Conservation (phyloP, 2,797 vertebrate genomes). For the Benthosema pterotum region DNA sequence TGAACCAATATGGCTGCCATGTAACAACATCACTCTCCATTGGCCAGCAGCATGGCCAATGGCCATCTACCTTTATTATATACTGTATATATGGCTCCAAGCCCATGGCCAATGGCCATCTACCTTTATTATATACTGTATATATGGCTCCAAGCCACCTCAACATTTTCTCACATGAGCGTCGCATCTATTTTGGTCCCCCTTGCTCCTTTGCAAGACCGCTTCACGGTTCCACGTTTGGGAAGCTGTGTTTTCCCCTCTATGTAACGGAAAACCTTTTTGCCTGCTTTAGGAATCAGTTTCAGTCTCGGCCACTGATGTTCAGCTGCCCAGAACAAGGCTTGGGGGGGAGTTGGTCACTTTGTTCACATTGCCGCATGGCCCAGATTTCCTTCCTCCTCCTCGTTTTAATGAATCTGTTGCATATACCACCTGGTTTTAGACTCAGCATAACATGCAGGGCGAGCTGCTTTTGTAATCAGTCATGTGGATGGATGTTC, state of each 20-base stretch:
- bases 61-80: too few relatives aligned
- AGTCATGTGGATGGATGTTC: constrained; percentile 53
- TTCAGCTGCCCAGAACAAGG: constrained; percentile 47
- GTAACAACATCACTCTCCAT: too few relatives aligned
- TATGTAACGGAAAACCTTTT: constrained; percentile 35
- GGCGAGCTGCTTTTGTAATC: constrained; percentile 68
- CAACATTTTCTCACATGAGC: constrained; percentile 9
- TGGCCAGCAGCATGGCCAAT: too few relatives aligned
- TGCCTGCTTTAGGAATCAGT: constrained; percentile 46
- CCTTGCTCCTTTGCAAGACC: constrained; percentile 32
- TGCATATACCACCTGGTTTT: constrained; percentile 71
- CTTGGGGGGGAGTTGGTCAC: constrained; percentile 24
- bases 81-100: too few relatives aligned
- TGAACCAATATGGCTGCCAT: too few relatives aligned
- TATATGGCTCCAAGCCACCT: constrained; percentile 45
- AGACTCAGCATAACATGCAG: constrained; percentile 38
- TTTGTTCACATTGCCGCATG: constrained; percentile 26
- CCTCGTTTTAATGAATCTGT: constrained; percentile 42
- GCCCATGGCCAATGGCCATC: too few relatives aligned
- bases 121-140: constrained; percentile 26
- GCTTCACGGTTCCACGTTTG: constrained; percentile 50
- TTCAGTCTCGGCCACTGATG: constrained; percentile 31
- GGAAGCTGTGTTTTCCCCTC: constrained; percentile 38
- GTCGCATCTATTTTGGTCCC: constrained; percentile 32
- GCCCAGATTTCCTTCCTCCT: constrained; percentile 51